Evolutionary conservation across 2,113 vertebrate species (phyloP), one percentile per base, ranked within the genome.

Genomic region (Gadus macrocephalus): DNA sequence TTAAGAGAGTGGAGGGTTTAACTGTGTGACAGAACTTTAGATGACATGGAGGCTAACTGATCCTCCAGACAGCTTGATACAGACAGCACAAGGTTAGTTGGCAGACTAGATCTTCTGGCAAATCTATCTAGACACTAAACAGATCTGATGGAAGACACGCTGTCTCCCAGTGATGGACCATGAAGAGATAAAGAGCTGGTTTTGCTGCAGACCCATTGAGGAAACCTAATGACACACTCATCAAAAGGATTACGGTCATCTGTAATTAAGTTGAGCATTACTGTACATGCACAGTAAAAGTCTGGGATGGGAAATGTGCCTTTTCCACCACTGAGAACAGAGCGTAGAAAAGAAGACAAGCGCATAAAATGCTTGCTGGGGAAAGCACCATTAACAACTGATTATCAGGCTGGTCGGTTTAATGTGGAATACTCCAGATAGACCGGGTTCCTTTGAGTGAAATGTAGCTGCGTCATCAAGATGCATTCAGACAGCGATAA

Each of bases 1-100:
- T 12, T 49, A 49, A 49, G 42, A 49, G 42, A 49, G 42, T 49
- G 42, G 42, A 14, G 42, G 31, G 31, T 35, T 35, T 35, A 5
- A 49, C 11, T 49, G 42, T 49, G 42, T 49, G 42, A 49, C 42
- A 49, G 42, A 49, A 49, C 42, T 7, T 64, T 64, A 56, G 49
- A 63, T 55, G 67, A 53, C 2, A 22, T 53, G 53, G 16, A 72
- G 61, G 28, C 38, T 58, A 78, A 79, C 80, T 76, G 25, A 72
- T 66, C 49, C 67, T 16, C 65, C 53, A 58, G 64, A 77, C 53
- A 73, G 62, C 64, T 66, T 74, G 72, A 78, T 70, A 78, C 58
- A 67, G 78, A 71, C 49, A 28, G 66, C 75, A 62, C 72, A 60
- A 25, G 73, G 71, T 82, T 73, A 73, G 56, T 72, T 82, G 81